phyloP scores from a whole-genome alignment of 2,797 vertebrate species.

The Micropoecilia bifurca region DNA sequence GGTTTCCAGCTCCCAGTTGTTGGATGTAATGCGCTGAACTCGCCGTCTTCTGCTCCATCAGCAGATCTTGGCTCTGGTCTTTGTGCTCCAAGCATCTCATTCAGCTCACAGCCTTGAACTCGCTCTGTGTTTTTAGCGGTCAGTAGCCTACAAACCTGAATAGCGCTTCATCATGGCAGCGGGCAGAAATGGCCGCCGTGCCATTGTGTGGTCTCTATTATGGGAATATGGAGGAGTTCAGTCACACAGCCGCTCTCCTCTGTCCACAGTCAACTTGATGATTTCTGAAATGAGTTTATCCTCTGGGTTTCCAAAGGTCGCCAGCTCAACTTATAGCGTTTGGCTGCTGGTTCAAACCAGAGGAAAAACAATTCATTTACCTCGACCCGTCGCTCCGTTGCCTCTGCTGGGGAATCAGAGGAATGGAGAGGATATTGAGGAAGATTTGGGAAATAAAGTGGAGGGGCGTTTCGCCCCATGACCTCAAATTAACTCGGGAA shows the following conservation, averaged over 20 bases:
- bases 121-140: constrained; percentile 78
- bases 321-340: no score
- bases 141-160: constrained; percentile 81
- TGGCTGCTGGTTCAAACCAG: not conserved
- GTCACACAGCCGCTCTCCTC: constrained; percentile 47
- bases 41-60: constrained; percentile 56
- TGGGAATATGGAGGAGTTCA: constrained; percentile 66
- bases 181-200: constrained; percentile 59
- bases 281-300: constrained; percentile 63
- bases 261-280: constrained; percentile 32
- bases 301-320: constrained; percentile 50
- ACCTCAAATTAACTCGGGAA: constrained; percentile 60
- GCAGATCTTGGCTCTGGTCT: constrained; percentile 38
- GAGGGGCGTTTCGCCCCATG: constrained; percentile 27
- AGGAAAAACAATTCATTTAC: constrained; percentile 32
- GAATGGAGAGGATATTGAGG: constrained; percentile 50
- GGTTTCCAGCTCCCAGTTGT: no score
- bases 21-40: not conserved
- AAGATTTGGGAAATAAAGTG: constrained; percentile 48
- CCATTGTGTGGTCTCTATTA: constrained; percentile 74
- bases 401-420: constrained; percentile 56
- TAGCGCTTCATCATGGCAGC: constrained; percentile 73
- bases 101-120: constrained; percentile 68
- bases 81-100: constrained; percentile 63
- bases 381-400: constrained; percentile 18